Evolutionary conservation across 1,140 invertebrate genomes (phyloP), one percentile per base, ranked within the genome.

Genomic region (Drosophila pandora): DNA sequence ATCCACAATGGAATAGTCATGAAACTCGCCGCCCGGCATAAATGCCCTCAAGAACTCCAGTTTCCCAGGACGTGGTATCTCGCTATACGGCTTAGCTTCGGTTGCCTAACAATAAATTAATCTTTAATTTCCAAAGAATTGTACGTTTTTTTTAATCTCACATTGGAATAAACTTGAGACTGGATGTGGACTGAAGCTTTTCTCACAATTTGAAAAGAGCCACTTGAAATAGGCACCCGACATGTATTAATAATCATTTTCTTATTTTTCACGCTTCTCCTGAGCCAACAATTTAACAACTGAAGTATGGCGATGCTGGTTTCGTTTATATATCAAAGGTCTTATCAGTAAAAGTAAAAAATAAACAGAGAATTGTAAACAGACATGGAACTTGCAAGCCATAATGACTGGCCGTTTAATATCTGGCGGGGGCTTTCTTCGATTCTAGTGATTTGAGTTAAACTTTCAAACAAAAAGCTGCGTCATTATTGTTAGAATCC

Each of bases 11-110:
- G 85, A 89, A 0, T 21, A 34, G 12, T 90, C 30, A 6, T 63
- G 22, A 21, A 79, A 89, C 9, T 84, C 71, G 0, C 83, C 83
- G 0, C 83, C 83, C 0, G 76, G 79, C 76, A 88, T 59, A 32
- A 88, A 88, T 23, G 68, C 58, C 9, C 79, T 62, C 48, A 89
- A 30, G 7, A 89, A 79, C 9, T 65, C 39, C 5, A 72, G 23
- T 34, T 70, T 88, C 1, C 61, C 30, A 4, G 79, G 83, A 0
- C 79, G 70, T 0, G 82, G 82, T 17, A 87, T 12, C 0, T 79
- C 70, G 2, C 48, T 49, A 1, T 58, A 61, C 5, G 61, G 48
- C 8, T 34, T 34, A 34, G 32, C 32, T 34, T 34, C 32, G 2
- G 32, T 34, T 10, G 10, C 32, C 32, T 34, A 34, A 34, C 8